Percentiles rank a stretch among this genome's conserved stretches.
phyloP scores from a whole-genome alignment of 2,888 invertebrate species.

The Drosophila rubida region DNA sequence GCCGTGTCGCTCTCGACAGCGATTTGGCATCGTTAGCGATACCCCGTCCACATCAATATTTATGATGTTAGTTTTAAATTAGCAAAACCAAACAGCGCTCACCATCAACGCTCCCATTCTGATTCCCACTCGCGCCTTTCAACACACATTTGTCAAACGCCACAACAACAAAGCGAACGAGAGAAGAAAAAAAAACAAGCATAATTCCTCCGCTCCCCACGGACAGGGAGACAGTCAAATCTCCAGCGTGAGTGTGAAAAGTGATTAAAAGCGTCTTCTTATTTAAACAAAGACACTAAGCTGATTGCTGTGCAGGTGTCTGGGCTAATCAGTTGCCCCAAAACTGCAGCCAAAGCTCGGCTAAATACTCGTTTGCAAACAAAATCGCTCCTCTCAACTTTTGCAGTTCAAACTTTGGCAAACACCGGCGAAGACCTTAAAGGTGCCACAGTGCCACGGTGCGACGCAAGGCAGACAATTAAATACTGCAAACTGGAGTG shows the following conservation, averaged over 20 bases:
- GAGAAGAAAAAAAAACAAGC: neutral
- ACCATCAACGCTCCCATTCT: slow-evolving; percentile 58
- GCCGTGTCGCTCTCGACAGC: neutral
- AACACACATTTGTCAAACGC: slow-evolving; percentile 45
- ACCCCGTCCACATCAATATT: slow-evolving; percentile 64
- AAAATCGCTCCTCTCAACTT: neutral
- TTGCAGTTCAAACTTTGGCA: too few species aligned
- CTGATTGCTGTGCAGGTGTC: slow-evolving; percentile 2
- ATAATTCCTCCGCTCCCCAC: neutral
- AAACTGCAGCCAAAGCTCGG: neutral
- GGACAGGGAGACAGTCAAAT: neutral
- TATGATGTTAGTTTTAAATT: slow-evolving; percentile 79
- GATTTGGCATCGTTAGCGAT: slow-evolving; percentile 38
- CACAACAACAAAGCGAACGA: slow-evolving; percentile 9
- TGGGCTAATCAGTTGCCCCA: slow-evolving; percentile 4
- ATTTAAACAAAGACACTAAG: slow-evolving; percentile 15
- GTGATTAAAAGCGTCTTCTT: slow-evolving; percentile 30
- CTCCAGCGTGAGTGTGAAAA: slow-evolving; percentile 20
- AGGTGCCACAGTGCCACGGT: neutral
- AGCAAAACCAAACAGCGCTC: slow-evolving; percentile 72
- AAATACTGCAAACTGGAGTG: too few species aligned
- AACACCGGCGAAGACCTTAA: too few species aligned
- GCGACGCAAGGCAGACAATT: too few species aligned
- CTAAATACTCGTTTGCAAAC: neutral
- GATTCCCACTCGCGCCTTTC: slow-evolving; percentile 50